Evolutionary conservation across 2,797 vertebrate genomes (phyloP).

Genomic region (Catamblyrhynchus diadema): DNA sequence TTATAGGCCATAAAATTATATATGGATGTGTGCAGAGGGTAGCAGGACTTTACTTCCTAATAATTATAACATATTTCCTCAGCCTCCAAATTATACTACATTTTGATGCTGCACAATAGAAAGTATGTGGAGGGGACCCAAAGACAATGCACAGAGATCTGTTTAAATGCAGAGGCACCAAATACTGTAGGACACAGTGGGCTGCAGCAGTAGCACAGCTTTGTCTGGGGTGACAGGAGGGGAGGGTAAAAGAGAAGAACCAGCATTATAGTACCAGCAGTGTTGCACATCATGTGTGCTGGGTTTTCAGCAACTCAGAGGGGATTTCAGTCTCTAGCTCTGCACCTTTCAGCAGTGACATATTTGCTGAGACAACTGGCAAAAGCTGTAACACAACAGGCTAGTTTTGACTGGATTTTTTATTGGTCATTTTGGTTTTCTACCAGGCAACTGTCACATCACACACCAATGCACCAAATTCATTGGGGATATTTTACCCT

Average conservation of each 20-base stretch:
- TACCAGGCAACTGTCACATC: neutral
- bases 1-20: neutral
- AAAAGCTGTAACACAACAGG: neutral
- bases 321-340: neutral
- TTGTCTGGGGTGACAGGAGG: neutral
- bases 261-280: neutral
- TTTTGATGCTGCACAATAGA: neutral
- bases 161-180: neutral
- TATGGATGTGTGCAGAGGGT: rapidly evolving
- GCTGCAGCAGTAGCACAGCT: neutral
- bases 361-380: neutral
- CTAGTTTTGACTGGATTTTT: neutral
- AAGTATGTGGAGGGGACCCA: neutral
- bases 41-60: neutral
- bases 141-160: neutral
- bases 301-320: neutral
- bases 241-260: neutral
- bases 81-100: neutral
- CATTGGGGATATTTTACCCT: neutral
- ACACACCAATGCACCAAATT: neutral
- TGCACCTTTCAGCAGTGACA: neutral
- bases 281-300: neutral
- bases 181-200: neutral
- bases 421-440: neutral
- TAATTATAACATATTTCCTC: neutral